Base-by-base conservation (phyloP, 2,888 invertebrate species). In the Drosophila quinaria region DNA sequence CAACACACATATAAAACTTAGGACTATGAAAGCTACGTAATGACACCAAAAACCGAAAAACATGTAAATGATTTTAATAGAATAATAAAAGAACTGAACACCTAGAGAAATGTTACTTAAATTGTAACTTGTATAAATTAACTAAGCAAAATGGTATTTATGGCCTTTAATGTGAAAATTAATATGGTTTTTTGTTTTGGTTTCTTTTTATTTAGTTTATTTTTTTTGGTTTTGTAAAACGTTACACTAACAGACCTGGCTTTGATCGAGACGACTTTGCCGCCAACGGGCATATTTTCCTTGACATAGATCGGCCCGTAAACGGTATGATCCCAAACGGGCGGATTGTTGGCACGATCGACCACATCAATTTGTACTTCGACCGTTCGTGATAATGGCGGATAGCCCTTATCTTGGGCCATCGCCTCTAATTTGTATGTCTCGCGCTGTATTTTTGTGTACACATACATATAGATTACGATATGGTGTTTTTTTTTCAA, bases 311-410 rank as follows among this genome's bases (percentile, higher is more conserved):
- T 97, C 93, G 98, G 98, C 93, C 98, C 98, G 95, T 98, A 98
- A 94, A 97, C 96, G 94, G 95, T 96, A 95, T 98, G 96, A 95
- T 97, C 98, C 98, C 97, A 98, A 94, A 97, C 97, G 94, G 97
- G 98, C 94, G 97, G 98, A 96, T 97, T 98, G 96, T 97, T 98
- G 93, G 97, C 98, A 94, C 97, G 96, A 95, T 97, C 98, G 95
- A 98, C 98, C 94, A 98, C 98, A 95, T 98, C 98, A 94, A 99
- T 98, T 95, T 98, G 97, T 94, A 99, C 98, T 94, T 97, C 98
- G 94, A 98, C 98, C 93, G 97, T 97, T 94, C 98, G 96, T 94
- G 97, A 97, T 94, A 98, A 96, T 94, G 97, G 96, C 93, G 97
- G 97, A 94, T 95, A 96, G 93, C 98, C 98, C 95, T 97, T 97